Evolutionary conservation across 2,888 invertebrate genomes (phyloP), one percentile per base, ranked within the genome.

Genomic region (Malthinus seriepunctatus): DNA sequence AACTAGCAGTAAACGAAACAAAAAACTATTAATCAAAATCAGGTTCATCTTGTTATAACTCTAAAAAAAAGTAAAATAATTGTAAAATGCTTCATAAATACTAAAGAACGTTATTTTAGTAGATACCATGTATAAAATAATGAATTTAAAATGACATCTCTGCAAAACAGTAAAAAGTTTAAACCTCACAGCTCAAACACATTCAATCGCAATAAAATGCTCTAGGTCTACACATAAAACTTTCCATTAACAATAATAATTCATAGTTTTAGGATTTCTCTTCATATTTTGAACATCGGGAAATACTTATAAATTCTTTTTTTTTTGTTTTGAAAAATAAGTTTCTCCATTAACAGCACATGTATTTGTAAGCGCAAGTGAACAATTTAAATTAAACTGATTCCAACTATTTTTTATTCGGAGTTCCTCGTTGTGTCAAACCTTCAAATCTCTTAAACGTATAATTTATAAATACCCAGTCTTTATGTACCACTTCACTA

Each of bases 391-490:
- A 23, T 2, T 23, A 23, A 23, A 23, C 23, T 23, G 23, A 23
- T 23, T 23, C 23, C 23, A 53, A 53, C 57, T 84, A 90, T 83
- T 91, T 90, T 80, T 90, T 90, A 70, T 87, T 88, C 46, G 90
- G 89, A 61, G 89, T 88, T 65, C 93, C 93, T 71, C 94, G 86
- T 78, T 95, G 95, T 50, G 96, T 96, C 65, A 97, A 85, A 31
- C 96, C 97, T 81, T 99, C 98, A 81, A 99, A 99, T 70, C 99
- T 87, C 80, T 98, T 97, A 85, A 97, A 99, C 63, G 99, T 99
- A 82, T 99, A 99, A 83, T 99, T 99, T 77, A 99, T 97, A 81
- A 99, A 99, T 70, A 99, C 98, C 95, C 98, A 98, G 85, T 98
- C 97, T 83, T 97, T 97, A 81, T 93, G 91, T 72, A 90, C 91